Percentiles rank a stretch among this genome's conserved stretches.
These are phyloP conservation scores for Oriolus oriolus DNA, from an alignment of 2,113 vertebrate genomes.

Conservation along the genomic window DNA sequence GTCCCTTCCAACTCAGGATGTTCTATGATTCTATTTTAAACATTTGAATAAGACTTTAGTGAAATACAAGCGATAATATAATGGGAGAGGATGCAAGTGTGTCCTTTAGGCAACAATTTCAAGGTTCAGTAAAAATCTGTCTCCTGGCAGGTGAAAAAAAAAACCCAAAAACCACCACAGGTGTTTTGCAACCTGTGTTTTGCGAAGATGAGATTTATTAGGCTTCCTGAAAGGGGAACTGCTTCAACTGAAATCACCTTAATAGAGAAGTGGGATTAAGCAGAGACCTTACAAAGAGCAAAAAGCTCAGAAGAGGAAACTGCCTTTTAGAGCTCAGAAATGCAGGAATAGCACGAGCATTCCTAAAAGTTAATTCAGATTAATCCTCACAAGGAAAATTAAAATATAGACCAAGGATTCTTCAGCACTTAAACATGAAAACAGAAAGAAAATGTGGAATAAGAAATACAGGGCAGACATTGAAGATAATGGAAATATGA, in stretches of 20 bases:
- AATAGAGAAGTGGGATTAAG: background rate
- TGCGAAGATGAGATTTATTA: background rate
- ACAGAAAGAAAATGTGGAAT: background rate
- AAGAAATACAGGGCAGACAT: background rate
- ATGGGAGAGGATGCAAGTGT: background rate
- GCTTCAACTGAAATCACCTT: background rate
- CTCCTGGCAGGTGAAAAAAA: background rate
- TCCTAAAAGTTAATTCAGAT: background rate
- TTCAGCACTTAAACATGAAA: background rate
- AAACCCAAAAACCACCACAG: background rate
- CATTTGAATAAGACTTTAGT: background rate
- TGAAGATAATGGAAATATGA: background rate
- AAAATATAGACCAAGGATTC: background rate
- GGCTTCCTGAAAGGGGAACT: background rate
- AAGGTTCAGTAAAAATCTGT: background rate
- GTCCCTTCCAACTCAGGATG: too few relatives aligned
- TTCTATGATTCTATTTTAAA: background rate
- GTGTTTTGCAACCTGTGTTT: background rate
- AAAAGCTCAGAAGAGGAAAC: background rate
- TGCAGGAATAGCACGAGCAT: fast-evolving
- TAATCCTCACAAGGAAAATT: background rate
- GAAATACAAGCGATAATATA: background rate
- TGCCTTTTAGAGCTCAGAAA: background rate
- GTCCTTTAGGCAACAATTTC: background rate
- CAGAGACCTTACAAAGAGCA: background rate